These are phyloP conservation scores for Nemoura dubitans DNA, from an alignment of 2,888 invertebrate genomes.

Conservation along the genomic window DNA sequence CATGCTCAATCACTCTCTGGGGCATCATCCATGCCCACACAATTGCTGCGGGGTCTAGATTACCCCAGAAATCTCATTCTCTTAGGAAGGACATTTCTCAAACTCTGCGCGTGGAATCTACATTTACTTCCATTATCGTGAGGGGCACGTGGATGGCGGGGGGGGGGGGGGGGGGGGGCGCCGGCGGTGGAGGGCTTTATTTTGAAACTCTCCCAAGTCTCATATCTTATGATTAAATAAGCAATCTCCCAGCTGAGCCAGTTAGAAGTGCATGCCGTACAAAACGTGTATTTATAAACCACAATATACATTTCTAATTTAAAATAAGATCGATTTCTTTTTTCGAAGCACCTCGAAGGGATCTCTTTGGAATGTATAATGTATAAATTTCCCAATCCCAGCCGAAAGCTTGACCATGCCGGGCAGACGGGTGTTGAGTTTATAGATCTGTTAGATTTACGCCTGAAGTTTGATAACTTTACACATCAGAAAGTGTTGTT, in stretches of 20 bases:
- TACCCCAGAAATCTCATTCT: conserved; percentile 12
- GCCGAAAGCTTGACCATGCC: not conserved
- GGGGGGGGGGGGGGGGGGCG: too few species aligned
- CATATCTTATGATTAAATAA: conserved; percentile 29
- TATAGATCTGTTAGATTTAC: not conserved
- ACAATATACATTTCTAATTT: conserved; percentile 12
- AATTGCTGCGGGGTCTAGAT: not conserved
- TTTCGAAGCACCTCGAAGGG: not conserved
- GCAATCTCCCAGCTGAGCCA: conserved; percentile 21
- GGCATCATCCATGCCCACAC: conserved; percentile 1
- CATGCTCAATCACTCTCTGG: conserved; percentile 15
- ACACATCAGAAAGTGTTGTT: not conserved
- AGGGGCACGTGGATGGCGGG: not conserved
- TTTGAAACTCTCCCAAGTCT: not conserved
- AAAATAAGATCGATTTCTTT: conserved; percentile 7
- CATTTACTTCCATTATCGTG: conserved; percentile 26
- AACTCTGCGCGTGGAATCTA: conserved; percentile 15
- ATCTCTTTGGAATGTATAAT: not conserved
- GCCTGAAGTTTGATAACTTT: not conserved
- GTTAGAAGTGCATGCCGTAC: not conserved
- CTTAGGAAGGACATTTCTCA: conserved; percentile 10
- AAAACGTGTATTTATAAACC: conserved; percentile 12
- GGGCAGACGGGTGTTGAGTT: not conserved
- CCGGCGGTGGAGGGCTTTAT: not conserved
- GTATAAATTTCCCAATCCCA: not conserved